Conservation (phyloP, 2,797 vertebrate species). For the Podarcis siculus region DNA sequence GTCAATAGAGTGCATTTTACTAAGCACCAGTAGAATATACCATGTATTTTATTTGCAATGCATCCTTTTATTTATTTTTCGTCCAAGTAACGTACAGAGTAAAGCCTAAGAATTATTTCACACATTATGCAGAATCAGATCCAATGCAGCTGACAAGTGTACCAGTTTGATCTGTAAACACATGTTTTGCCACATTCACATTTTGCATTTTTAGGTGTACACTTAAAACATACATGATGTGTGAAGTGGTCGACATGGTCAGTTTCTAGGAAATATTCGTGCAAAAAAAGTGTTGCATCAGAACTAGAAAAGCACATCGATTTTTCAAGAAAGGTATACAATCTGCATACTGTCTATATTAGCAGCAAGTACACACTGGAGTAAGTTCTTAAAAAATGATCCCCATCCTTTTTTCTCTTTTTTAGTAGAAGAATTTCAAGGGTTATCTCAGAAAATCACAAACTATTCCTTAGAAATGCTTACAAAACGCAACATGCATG, state of each 20-base stretch:
- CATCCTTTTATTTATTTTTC: background rate
- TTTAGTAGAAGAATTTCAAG: background rate
- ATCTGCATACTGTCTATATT: background rate
- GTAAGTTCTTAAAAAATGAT: background rate
- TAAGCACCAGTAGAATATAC: background rate
- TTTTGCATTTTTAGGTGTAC: background rate
- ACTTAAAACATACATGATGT: background rate
- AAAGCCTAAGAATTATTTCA: background rate
- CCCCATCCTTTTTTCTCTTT: slow-evolving; percentile 3
- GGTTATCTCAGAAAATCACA: background rate
- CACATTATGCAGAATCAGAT: background rate
- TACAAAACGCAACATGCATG: slow-evolving; percentile 2
- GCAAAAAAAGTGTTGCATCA: background rate
- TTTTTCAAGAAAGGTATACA: background rate
- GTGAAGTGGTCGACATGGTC: background rate
- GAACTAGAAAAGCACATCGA: background rate
- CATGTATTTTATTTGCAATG: background rate
- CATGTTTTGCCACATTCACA: background rate
- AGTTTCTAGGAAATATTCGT: background rate
- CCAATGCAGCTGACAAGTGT: background rate
- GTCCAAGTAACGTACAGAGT: background rate
- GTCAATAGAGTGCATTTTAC: background rate
- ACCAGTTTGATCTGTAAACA: background rate
- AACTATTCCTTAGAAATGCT: background rate
- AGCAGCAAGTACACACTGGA: background rate